These are phyloP conservation scores for Rhagium mordax DNA, from an alignment of 2,888 invertebrate genomes.

Conservation along the genomic window DNA sequence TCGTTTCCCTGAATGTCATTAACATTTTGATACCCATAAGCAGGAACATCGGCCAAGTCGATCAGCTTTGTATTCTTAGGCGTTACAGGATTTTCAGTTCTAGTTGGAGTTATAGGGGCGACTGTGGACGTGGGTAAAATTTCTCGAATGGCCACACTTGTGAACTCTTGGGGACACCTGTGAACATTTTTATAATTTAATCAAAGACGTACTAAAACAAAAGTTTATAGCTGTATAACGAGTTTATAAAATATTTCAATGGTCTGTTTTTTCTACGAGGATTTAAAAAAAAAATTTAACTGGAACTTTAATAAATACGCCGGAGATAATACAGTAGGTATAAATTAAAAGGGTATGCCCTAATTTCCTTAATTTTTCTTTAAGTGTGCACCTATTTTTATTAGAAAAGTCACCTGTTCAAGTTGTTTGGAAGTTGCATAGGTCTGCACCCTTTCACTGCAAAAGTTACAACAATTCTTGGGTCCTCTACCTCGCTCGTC, in stretches of 20 bases:
- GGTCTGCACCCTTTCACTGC: slow-evolving; percentile 68
- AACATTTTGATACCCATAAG: neutral
- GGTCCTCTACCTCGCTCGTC: slow-evolving; percentile 63
- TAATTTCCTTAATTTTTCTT: neutral
- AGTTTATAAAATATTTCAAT: no score
- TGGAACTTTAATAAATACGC: no score
- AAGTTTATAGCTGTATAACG: no score
- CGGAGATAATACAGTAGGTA: no score
- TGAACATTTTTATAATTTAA: neutral
- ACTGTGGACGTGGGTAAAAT: slow-evolving; percentile 51
- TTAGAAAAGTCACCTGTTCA: slow-evolving; percentile 51
- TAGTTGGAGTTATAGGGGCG: neutral
- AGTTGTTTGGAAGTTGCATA: slow-evolving; percentile 62
- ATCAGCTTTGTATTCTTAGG: slow-evolving; percentile 4
- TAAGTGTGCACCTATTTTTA: neutral
- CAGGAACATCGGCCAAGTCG: neutral
- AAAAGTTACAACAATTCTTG: slow-evolving; percentile 66
- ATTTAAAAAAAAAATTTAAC: no score
- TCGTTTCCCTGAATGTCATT: neutral
- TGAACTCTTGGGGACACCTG: slow-evolving; percentile 38
- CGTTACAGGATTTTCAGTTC: neutral
- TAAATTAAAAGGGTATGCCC: no score
- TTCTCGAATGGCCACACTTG: slow-evolving; percentile 44
- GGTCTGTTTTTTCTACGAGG: no score
- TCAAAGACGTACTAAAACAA: neutral